Percentiles rank a stretch among this genome's conserved stretches.
Conservation (phyloP, 2,888 invertebrate species). For the Odontomyia ornata region DNA sequence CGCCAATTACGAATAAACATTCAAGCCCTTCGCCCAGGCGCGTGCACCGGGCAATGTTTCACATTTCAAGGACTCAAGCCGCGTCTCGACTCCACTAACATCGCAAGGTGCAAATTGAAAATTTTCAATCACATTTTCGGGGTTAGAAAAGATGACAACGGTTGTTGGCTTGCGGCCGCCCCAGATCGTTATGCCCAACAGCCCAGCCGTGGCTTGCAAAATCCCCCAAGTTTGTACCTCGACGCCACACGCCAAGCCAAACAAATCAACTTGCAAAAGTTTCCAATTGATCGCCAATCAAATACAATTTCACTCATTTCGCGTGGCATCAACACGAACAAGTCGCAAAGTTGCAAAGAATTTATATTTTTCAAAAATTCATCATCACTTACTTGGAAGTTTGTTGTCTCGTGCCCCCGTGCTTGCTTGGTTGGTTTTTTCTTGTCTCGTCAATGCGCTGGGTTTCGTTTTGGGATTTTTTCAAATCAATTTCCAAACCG, state of each 20-base stretch:
- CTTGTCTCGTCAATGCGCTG: background rate
- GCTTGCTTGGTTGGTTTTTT: background rate
- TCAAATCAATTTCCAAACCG: background rate
- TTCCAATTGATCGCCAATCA: background rate
- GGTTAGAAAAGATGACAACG: constrained; percentile 7
- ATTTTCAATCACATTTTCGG: background rate
- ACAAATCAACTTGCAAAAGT: background rate
- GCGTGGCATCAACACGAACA: background rate
- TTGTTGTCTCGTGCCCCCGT: constrained; percentile 1
- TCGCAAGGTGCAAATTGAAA: background rate
- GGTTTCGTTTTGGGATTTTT: background rate
- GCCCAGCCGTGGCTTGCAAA: background rate
- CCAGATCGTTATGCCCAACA: background rate
- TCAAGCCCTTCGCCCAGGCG: background rate
- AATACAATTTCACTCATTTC: constrained; percentile 1
- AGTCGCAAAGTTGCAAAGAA: background rate
- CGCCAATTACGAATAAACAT: too few species aligned
- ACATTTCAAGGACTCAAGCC: background rate
- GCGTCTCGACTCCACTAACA: background rate
- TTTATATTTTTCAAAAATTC: background rate
- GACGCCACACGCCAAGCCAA: background rate
- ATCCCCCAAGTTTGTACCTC: background rate
- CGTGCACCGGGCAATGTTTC: background rate
- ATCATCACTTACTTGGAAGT: background rate
- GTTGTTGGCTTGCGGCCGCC: background rate